Percentiles rank a stretch among this genome's conserved stretches.
These are phyloP conservation scores for Sitta carolinensis DNA, from an alignment of 2,797 vertebrate genomes.

Conservation along the genomic window DNA sequence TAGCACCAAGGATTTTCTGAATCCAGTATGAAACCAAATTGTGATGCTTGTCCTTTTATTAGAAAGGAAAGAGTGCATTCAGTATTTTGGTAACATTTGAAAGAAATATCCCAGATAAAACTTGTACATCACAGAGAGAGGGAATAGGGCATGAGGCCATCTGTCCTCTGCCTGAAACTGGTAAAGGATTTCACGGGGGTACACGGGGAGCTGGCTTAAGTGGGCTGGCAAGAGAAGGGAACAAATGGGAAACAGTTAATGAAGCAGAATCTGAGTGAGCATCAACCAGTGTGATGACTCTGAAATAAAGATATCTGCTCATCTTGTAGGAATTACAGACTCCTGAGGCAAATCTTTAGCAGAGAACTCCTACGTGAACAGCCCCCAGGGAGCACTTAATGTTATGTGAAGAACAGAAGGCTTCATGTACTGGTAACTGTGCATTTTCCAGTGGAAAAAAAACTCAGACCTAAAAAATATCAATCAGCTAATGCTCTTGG, in stretches of 20 bases:
- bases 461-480: background rate
- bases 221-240: slow-evolving; percentile 1
- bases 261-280: slow-evolving; percentile 26
- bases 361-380: background rate
- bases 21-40: background rate
- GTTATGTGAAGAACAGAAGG: slow-evolving; percentile 10
- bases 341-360: slow-evolving; percentile 37
- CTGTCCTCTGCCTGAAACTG: background rate
- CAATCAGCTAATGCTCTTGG: background rate
- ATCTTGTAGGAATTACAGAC: slow-evolving; percentile 6
- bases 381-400: background rate
- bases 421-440: background rate
- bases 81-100: background rate
- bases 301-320: slow-evolving; percentile 24
- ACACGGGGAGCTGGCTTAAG: background rate
- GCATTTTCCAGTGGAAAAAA: background rate
- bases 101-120: background rate
- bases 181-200: background rate
- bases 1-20: background rate
- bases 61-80: background rate
- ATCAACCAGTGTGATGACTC: slow-evolving; percentile 6
- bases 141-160: background rate
- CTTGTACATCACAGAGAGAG: background rate
- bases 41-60: background rate
- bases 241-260: slow-evolving; percentile 32